Percentiles rank a stretch among this genome's conserved stretches.
phyloP scores from a whole-genome alignment of 2,888 invertebrate species.

The Leptarthrus brevirostris region DNA sequence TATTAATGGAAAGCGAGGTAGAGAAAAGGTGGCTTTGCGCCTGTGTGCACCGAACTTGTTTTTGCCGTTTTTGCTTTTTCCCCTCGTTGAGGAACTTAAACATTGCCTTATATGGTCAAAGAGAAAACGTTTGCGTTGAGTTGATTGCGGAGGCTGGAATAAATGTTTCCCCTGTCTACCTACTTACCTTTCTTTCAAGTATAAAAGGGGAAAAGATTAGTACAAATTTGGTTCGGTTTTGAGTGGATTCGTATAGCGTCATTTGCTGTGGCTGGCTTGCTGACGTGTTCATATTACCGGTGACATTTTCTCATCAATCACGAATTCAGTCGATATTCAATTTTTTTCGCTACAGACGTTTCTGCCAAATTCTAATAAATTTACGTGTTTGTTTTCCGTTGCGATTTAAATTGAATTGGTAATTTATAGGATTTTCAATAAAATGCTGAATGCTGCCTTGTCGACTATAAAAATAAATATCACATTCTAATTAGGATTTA shows the following conservation, averaged over 20 bases:
- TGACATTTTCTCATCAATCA: neutral
- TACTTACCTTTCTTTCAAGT: neutral
- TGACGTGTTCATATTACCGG: conserved; percentile 17
- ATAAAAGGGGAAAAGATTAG: conserved; percentile 2
- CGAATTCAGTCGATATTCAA: neutral
- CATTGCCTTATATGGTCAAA: conserved; percentile 54
- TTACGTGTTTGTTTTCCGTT: neutral
- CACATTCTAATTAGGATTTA: no score
- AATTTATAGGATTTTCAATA: neutral
- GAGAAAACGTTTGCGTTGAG: no score
- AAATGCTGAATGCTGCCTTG: no score
- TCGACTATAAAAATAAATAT: no score
- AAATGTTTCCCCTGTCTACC: neutral
- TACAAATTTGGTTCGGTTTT: conserved; percentile 16
- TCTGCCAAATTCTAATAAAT: neutral
- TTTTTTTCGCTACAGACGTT: neutral
- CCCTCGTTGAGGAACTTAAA: neutral
- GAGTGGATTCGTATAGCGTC: neutral
- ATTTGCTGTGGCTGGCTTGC: neutral
- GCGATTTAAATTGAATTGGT: conserved; percentile 1
- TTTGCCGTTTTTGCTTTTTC: no score
- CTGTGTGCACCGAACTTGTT: no score
- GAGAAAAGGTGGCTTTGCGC: no score
- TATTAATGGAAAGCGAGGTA: no score
- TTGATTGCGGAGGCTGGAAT: neutral